Evolutionary conservation across 2,888 invertebrate species (phyloP), one percentile per base, ranked within the genome.

Genomic region (Eurois occulta): DNA sequence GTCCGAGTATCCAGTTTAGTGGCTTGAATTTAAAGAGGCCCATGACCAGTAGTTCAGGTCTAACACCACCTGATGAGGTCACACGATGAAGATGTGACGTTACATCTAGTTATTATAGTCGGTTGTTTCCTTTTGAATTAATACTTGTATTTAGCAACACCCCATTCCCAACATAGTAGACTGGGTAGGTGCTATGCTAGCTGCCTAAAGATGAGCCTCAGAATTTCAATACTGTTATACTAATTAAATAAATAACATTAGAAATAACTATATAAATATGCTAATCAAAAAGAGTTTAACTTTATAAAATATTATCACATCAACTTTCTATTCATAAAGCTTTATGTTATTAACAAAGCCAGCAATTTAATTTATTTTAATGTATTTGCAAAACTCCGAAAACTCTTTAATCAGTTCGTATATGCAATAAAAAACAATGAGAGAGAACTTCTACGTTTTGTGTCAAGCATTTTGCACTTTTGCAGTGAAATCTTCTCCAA

Each of bases 241-340:
- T 24, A 18, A 62, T 43, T 64, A 55, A 1, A 24, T 55, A 35
- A 66, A 32, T 76, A 77, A 67, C 48, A 5, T 16, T 18, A 52
- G 52, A 65, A 58, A 38, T 46, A 46, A n/a, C 16, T n/a, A 43
- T 13, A 24, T 11, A 13, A 66, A 81, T 68, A 76, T 68, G 67
- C 46, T 38, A 60, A 67, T 32, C 65, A 38, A 32, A 65, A 16
- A 43, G 13, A 0, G 46, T 41, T 80, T 64, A n/a, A 62, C 68
- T 46, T n/a, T n/a, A 55, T 74, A 46, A 41, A 75, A 76, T 65
- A 76, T 48, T 62, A 16, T 41, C 35, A 52, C 28, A 65, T 7
- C 28, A 32, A 77, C 77, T 80, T 80, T 80, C 68, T 75, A 16
- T 62, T 82, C 18, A 46, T 21, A 21, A 28, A 28, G 32, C n/a